Base-by-base conservation (phyloP, 2,797 vertebrate species). In the Betta splendens region DNA sequence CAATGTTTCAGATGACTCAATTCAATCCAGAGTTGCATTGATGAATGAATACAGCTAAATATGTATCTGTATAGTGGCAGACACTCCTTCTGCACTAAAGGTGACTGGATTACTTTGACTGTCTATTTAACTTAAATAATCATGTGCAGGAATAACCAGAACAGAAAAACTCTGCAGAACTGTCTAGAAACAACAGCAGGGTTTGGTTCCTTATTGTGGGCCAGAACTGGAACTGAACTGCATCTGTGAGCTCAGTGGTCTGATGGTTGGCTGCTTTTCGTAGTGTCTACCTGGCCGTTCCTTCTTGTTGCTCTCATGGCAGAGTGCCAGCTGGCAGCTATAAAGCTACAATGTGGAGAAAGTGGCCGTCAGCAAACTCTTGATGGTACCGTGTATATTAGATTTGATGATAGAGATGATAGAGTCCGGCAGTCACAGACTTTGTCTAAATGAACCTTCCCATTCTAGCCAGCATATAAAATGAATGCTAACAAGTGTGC, bases 201-300 rank as follows among this genome's bases (percentile, higher is more conserved):
- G 17, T 20, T 50, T 51, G 25, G 65, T 69, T 80, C 62, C 60
- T 61, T 40, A 45, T 63, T 45, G 22, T 33, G 61, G 45, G 54
- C 1, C 7, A n/a, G 18, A 17, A 64, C 17, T 4, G 5, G 62
- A 20, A 55, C 58, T 48, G 45, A 56, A 36, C 56, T 33, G 59
- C 57, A 72, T 37, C 73, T 79, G 59, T 32, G 36, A 58, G 54
- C 9, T 53, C 13, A 15, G 39, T 33, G 40, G 21, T 12, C 54
- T 64, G 43, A 70, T 42, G 72, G 68, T 66, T 53, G 66, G 33
- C 56, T 76, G 44, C 7, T 59, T 67, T 59, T 64, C 64, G 54
- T 26, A 68, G 55, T 26, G 50, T 42, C 29, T 46, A 45, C 25
- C 32, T 46, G 60, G n/a, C 22, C 29, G 71, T 65, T 69, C 39